phyloP scores from a whole-genome alignment of 2,113 vertebrate species.

The Malurus cyaneus region DNA sequence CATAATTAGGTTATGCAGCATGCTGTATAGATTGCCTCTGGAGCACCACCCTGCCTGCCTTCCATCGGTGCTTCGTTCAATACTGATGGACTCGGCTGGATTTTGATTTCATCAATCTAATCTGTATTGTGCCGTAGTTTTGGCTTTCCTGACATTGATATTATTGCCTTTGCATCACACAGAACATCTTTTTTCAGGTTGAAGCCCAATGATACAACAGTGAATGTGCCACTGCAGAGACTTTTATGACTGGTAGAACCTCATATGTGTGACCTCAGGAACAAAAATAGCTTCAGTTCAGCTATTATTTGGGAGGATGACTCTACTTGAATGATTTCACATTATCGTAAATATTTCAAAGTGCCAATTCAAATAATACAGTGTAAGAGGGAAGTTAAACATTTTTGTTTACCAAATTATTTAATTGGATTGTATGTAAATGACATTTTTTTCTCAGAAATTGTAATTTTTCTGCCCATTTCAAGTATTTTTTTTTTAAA shows the following conservation, averaged over 20 bases:
- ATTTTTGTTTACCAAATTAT: background rate
- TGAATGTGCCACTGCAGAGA: background rate
- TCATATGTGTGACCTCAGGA: background rate
- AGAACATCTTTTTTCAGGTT: background rate
- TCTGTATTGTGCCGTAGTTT: background rate
- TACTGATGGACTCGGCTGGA: background rate
- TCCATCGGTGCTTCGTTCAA: background rate
- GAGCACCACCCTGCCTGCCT: background rate
- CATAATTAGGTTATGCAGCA: background rate
- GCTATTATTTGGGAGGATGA: background rate
- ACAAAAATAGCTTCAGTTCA: background rate
- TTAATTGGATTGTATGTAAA: background rate
- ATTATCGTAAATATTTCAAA: background rate
- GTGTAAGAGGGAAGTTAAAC: background rate
- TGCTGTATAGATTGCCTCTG: background rate
- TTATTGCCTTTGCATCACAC: background rate
- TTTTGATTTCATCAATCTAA: background rate
- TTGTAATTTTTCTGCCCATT: background rate
- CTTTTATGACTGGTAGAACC: background rate
- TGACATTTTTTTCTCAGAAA: background rate
- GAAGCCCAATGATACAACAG: background rate
- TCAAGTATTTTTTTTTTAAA: background rate
- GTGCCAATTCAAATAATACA: background rate
- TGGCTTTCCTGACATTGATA: background rate
- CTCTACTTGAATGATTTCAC: background rate